Evolutionary conservation across 2,113 vertebrate species (phyloP).

Genomic region (Scomber scombrus): DNA sequence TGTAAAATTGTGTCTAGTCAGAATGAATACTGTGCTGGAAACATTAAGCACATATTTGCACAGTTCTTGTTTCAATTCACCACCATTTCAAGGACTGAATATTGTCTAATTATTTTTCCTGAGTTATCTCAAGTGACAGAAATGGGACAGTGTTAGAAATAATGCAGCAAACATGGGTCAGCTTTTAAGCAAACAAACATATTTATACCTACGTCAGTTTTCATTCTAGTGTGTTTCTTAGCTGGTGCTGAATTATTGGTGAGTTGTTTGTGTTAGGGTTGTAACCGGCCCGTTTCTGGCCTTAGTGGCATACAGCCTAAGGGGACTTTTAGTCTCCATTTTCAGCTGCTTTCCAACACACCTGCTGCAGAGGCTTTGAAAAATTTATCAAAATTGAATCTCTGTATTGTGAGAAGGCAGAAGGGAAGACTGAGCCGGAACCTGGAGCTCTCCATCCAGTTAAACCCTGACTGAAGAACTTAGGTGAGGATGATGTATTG

Average conservation of each 20-base stretch:
- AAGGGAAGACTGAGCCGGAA: slow-evolving; percentile 23
- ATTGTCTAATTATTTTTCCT: not conserved
- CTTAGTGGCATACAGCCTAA: slow-evolving; percentile 13
- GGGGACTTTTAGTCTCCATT: not conserved
- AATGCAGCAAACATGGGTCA: not conserved
- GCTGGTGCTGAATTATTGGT: not conserved
- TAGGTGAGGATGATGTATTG: no score
- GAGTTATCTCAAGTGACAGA: slow-evolving; percentile 27
- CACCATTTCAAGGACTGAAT: not conserved
- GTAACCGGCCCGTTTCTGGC: not conserved
- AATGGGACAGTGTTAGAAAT: slow-evolving; percentile 17
- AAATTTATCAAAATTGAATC: slow-evolving; percentile 73
- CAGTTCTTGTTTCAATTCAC: not conserved
- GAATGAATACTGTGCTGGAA: not conserved
- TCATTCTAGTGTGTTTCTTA: not conserved
- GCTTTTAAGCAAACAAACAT: not conserved
- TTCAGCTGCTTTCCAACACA: slow-evolving; percentile 37
- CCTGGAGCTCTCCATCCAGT: slow-evolving; percentile 52
- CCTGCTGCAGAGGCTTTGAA: slow-evolving; percentile 13
- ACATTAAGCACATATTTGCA: slow-evolving; percentile 14
- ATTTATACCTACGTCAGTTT: not conserved
- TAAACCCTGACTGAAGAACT: not conserved
- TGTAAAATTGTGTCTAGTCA: not conserved
- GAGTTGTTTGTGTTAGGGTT: not conserved
- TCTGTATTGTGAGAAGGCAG: slow-evolving; percentile 38